Base-by-base conservation (phyloP, 2,113 vertebrate species). In the Centropristis striata region DNA sequence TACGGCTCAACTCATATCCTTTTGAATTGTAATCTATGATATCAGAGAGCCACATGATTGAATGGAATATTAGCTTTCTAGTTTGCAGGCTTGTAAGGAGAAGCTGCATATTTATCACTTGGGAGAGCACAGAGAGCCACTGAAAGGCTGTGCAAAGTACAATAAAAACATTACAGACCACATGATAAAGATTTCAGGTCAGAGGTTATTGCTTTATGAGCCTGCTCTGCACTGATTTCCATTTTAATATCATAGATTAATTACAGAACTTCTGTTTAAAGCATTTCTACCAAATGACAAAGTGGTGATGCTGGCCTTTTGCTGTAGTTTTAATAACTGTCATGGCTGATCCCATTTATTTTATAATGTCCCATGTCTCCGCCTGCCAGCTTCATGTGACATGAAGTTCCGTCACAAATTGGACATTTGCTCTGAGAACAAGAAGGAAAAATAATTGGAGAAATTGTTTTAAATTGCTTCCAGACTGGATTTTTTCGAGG, bases 391-490 rank as follows among this genome's bases (percentile, higher is more conserved):
- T 69, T 69, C 57, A 46, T 49, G 57, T 21, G 14, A 49, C 49
- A 66, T 74, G 74, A 78, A 75, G 32, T 84, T 83, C 65, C 44
- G 63, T 54, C 65, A 39, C 73, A 79, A 86, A 86, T 90, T 84
- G 55, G 65, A 85, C 84, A 84, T 83, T 83, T 85, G 46, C 44
- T 83, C 66, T 50, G 25, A 60, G 84, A 69, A 87, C 65, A 83
- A 74, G 59, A 44, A 47, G 55, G 27, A 69, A 64, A 71, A 86
- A 60, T 61, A 76, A 88, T 86, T 84, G 69, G 58, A 77, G 73
- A 69, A 88, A 88, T 76, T 42, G 59, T 84, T 86, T 88, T 85
- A 88, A 85, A 88, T 86, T 85, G 77, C 74, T 64, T 86, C 63
- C 57, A 60, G 61, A 84, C 61, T 60, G 75, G 54, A 47, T 80